Evolutionary conservation across 2,888 invertebrate species (phyloP).

Genomic region (Phaedon cochleariae): DNA sequence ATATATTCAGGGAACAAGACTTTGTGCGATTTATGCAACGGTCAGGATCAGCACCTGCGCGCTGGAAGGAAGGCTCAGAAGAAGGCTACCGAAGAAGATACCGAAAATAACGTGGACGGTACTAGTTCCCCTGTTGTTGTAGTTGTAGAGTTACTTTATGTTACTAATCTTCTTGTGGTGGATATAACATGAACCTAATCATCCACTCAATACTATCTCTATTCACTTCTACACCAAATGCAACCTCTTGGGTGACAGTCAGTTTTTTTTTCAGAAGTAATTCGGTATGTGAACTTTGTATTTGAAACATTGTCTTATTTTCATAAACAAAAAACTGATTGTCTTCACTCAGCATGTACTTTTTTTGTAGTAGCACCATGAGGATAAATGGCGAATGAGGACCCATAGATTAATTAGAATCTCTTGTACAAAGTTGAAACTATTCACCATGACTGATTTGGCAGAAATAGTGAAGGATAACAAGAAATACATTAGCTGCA

Average conservation of each 20-base stretch:
- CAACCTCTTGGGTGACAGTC: too few species aligned
- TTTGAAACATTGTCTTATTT: too few species aligned
- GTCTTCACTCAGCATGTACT: neutral
- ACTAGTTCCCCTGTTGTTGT: conserved; percentile 47
- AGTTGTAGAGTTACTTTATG: conserved; percentile 25
- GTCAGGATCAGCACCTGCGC: conserved; percentile 72
- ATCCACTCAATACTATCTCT: neutral
- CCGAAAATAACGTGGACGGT: conserved; percentile 55
- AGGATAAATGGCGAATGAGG: neutral
- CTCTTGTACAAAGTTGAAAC: too few species aligned
- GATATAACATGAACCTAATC: neutral
- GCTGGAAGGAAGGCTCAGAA: conserved; percentile 73
- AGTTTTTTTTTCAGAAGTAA: too few species aligned
- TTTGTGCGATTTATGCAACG: conserved; percentile 85
- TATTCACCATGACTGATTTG: too few species aligned
- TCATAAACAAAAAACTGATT: neutral
- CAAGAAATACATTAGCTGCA: too few species aligned
- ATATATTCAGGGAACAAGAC: conserved; percentile 82
- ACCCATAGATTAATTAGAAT: neutral
- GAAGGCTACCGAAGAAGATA: conserved; percentile 55
- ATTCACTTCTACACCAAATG: too few species aligned
- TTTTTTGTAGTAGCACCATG: neutral
- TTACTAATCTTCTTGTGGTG: conserved; percentile 8
- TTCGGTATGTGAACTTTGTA: too few species aligned
- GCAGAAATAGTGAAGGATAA: too few species aligned